Percentiles rank a stretch among this genome's conserved stretches.
These are phyloP conservation scores for Poicephalus meyeri DNA, from an alignment of 2,113 vertebrate genomes.

Conservation along the genomic window DNA sequence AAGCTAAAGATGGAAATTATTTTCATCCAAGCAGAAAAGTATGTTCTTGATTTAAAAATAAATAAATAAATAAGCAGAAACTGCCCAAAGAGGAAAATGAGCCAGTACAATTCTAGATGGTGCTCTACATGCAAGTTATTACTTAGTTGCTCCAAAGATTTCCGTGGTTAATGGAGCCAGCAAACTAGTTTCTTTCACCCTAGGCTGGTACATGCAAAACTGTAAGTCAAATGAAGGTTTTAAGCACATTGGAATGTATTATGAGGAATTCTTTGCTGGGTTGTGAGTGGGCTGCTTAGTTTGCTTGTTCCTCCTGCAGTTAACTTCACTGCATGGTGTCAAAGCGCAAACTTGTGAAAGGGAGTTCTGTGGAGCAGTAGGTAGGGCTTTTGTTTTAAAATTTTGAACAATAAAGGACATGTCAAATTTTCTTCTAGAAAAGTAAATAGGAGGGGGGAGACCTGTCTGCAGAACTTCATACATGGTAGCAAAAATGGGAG, in stretches of 20 bases:
- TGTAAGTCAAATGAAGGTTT: background rate
- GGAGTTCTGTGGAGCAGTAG: background rate
- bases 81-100: background rate
- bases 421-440: background rate
- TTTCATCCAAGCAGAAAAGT: background rate
- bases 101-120: background rate
- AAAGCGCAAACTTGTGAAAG: background rate
- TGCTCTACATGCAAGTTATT: background rate
- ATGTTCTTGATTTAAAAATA: background rate
- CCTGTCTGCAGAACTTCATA: background rate
- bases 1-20: background rate
- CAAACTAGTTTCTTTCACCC: background rate
- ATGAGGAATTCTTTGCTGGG: background rate
- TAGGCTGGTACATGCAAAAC: fast-evolving
- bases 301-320: background rate
- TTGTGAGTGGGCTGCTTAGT: background rate
- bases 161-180: background rate
- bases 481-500: background rate
- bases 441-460: background rate
- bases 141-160: background rate
- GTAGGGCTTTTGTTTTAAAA: background rate
- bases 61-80: background rate
- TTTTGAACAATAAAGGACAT: background rate
- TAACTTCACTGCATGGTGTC: background rate
- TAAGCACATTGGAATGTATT: background rate